Evolutionary conservation across 2,888 invertebrate species (phyloP), one percentile per base, ranked within the genome.

Genomic region (Pediacus dermestoides): DNA sequence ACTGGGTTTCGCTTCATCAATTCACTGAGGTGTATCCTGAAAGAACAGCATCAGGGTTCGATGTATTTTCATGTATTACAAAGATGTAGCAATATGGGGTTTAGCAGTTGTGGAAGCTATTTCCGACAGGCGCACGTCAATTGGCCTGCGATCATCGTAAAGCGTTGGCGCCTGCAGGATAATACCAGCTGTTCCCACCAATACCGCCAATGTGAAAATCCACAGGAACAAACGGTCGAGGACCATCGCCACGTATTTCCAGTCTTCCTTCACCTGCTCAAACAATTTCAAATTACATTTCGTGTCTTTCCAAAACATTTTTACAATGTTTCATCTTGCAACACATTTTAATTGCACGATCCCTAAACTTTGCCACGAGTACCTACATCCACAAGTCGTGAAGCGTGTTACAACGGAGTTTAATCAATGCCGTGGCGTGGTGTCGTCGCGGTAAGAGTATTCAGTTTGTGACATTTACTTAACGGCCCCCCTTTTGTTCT

Each of bases 211-310:
- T 55, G 94, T 93, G 75, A 96, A 96, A 69, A 96, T 93, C 88
- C 93, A 94, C 60, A 96, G 80, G 74, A 96, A 96, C 62, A 97
- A 77, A 48, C 96, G 81, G 73, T 96, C 96, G 67, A 96, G 77
- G 52, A 96, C 95, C 91, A 95, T 93, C 48, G 95, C 95, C 55
- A 96, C 94, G 73, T 92, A 96, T 71, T 96, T 96, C 96, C 96
- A 96, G 76, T 96, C 95, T 75, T 95, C 93, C 73, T 90, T 90
- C 55, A 91, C 89, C 90, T 90, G 63, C 23, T 2, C 14, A 21
- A 8, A 16, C 18, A 9, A 9, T 16, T 21, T 10, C 6, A 35
- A 10, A 14, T 32, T 16, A n/a, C 16, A 31, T 31, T 31, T 11
- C 14, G 8, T 11, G 8, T 10, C 8, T 15, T 10, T n/a, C n/a